Base-by-base conservation (phyloP, 2,113 vertebrate genomes). In the Hassar affinis region DNA sequence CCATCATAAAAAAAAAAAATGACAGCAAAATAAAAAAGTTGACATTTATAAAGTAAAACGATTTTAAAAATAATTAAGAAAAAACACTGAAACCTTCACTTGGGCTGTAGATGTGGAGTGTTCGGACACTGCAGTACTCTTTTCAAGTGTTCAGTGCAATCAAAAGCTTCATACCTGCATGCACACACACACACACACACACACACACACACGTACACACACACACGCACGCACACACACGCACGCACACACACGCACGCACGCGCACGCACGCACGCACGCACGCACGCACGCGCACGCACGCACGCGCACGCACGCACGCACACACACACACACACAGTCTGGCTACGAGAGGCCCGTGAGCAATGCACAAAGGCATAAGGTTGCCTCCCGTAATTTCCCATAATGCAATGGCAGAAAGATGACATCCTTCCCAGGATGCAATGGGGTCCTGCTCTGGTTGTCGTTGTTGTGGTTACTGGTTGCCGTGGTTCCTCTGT, bases 351-450 rank as follows among this genome's bases (percentile, higher is more conserved):
- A 84, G 75, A 87, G 79, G 51, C 47, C 25, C 51, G 52, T 0
- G 71, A 81, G 18, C 49, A 45, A 52, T 14, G 62, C 78, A 12
- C 27, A 14, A 78, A 57, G 71, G 66, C 25, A 3, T 76, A 66
- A 71, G 33, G 56, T 77, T 77, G 33, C 69, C 76, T 81, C 71
- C 30, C 30, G 49, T 84, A 76, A 64, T 77, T 83, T 82, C 84
- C 88, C 85, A 91, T 45, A 87, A 91, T 86, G 80, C 85, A 86
- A 54, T n/a, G 25, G 52, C 62, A 61, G 45, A 86, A 86, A 68
- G 59, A 84, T 69, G 86, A 81, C 61, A 68, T 76, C 76, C 59
- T 61, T 80, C 49, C 38, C 25, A 81, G 59, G 77, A 71, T 79
- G 80, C 68, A 85, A 76, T 17, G 78, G 69, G 71, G 84, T 87